These are phyloP conservation scores for Xestia xanthographa DNA, from an alignment of 2,888 invertebrate genomes.

Conservation along the genomic window DNA sequence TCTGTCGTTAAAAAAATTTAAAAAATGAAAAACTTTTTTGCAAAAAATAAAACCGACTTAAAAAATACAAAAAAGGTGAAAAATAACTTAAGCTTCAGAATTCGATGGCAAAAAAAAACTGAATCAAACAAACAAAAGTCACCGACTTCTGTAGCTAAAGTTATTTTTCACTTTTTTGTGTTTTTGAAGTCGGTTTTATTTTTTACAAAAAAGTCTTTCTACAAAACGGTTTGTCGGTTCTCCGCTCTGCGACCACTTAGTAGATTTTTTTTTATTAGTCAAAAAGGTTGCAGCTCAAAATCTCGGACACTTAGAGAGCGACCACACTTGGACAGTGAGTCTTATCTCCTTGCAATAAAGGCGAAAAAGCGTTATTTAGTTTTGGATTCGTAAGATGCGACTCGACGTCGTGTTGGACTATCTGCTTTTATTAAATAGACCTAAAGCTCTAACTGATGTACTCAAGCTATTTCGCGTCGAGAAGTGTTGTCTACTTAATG, in stretches of 20 bases:
- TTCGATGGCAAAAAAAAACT: no score
- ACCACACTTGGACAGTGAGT: not conserved
- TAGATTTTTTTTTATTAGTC: not conserved
- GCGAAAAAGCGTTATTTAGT: not conserved
- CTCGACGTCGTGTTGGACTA: not conserved
- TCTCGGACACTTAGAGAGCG: not conserved
- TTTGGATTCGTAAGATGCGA: not conserved
- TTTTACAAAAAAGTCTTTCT: no score
- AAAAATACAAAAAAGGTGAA: no score
- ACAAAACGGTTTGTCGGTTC: not conserved
- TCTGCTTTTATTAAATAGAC: not conserved
- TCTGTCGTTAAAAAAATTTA: no score
- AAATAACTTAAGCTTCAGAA: no score
- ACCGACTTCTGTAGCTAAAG: no score
- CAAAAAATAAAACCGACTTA: no score
- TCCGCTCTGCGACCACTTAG: not conserved
- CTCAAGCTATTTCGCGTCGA: not conserved
- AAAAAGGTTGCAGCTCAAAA: not conserved
- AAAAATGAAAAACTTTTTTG: no score
- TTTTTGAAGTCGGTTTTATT: no score
- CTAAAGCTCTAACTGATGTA: not conserved
- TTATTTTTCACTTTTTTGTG: no score
- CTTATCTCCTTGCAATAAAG: not conserved
- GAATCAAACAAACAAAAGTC: no score
- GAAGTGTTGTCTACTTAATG: not conserved